Evolutionary conservation across 2,888 invertebrate genomes (phyloP), one percentile per base, ranked within the genome.

Genomic region (Nomada fucata): DNA sequence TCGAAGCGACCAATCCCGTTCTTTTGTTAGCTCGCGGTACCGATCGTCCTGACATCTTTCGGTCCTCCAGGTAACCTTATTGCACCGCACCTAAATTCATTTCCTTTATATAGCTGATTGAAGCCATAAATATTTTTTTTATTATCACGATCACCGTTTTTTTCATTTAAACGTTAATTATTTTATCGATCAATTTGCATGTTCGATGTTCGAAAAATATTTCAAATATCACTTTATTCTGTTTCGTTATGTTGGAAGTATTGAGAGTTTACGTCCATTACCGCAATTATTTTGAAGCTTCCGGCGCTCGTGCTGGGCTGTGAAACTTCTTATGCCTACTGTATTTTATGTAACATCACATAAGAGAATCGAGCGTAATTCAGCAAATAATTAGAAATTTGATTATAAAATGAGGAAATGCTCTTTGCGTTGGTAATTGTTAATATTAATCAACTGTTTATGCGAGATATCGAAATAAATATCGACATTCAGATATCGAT

Each of bases 1-100:
- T 92, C 92, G 91, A 92, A 92, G 90, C 88, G 87, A 88, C 93
- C 93, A 93, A 93, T 93, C 89, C n/a, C 63, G 59, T 75, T 1
- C 63, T 55, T 47, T 70, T 61, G 60, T 79, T 75, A 68, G 26
- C 72, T 75, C 76, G 68, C 79, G 86, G 76, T 29, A 57, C 29
- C 36, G 36, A 29, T 10, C n/a, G 20, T 36, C 11, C 13, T 61
- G 87, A 68, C 88, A 83, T 75, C 90, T 90, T 0, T 10, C 74
- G 85, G 18, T 18, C 44, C 3, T 29, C 10, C 13, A 15, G 11
- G 0, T 0, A 63, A 85, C 72, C 42, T 57, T 1, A 0, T 42
- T 50, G 36, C 5, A 69, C 15, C 74, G 79, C 75, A 77, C 82
- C 82, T 59, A 69, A 82, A 77, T 79, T 79, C 69, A 71, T 55